Evolutionary conservation across 2,797 vertebrate genomes (phyloP).

Genomic region (Bufotes viridis): DNA sequence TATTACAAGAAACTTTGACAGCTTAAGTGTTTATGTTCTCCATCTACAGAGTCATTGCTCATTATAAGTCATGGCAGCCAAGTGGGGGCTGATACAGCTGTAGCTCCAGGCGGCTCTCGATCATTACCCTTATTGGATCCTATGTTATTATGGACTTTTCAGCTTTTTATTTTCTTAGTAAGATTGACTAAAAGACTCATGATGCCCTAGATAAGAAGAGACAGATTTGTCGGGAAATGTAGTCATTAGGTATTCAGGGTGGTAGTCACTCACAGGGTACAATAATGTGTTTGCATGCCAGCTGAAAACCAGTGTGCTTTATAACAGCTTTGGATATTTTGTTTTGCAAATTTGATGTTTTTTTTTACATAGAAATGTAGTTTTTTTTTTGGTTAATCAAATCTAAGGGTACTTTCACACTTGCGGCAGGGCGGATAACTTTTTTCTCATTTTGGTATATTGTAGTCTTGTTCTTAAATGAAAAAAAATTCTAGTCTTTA

Average conservation of each 20-base stretch:
- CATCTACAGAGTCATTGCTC: slow-evolving; percentile 6
- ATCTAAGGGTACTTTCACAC: too few relatives aligned
- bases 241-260: neutral
- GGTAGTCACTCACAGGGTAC: neutral
- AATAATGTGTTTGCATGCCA: neutral
- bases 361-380: neutral
- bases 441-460: too few relatives aligned
- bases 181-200: slow-evolving; percentile 9
- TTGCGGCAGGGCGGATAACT: too few relatives aligned
- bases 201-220: neutral
- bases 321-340: neutral
- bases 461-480: too few relatives aligned
- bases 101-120: slow-evolving; percentile 16
- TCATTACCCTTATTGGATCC: slow-evolving; percentile 1
- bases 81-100: slow-evolving; percentile 1
- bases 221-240: slow-evolving; percentile 4
- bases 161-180: slow-evolving; percentile 7
- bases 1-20: slow-evolving; percentile 52
- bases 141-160: slow-evolving; percentile 4
- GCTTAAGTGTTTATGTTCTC: slow-evolving; percentile 50
- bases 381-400: neutral
- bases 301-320: neutral
- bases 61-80: slow-evolving; percentile 29
- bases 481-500: too few relatives aligned
- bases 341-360: neutral